phyloP scores from a whole-genome alignment of 2,888 invertebrate species.

The Cheilosia vernalis region DNA sequence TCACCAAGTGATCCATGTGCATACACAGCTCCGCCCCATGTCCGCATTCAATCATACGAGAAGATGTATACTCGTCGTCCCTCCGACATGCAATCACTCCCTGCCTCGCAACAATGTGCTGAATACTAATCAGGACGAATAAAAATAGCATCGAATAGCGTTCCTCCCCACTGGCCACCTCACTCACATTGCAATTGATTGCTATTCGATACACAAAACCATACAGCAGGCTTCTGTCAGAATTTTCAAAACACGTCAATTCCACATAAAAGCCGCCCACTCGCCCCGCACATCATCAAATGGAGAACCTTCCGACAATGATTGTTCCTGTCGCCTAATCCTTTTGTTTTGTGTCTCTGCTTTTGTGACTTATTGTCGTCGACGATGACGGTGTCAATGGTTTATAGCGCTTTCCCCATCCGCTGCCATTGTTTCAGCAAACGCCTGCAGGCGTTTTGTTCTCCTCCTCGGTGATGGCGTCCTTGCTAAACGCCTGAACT shows the following conservation, averaged over 20 bases:
- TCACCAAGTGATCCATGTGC: constrained; percentile 28
- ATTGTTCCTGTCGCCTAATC: constrained; percentile 31
- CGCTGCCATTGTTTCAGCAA: constrained; percentile 42
- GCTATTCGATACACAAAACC: constrained; percentile 27
- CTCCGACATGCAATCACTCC: constrained; percentile 49
- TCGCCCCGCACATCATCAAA: neutral
- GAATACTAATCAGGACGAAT: constrained; percentile 22
- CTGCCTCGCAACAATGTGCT: constrained; percentile 16
- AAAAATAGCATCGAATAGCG: neutral
- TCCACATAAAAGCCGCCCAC: neutral
- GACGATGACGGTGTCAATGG: constrained; percentile 46
- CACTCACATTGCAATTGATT: constrained; percentile 30
- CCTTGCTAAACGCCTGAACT: constrained; percentile 55
- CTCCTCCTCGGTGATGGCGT: constrained; percentile 24
- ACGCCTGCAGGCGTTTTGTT: constrained; percentile 49
- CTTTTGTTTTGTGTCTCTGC: constrained; percentile 34
- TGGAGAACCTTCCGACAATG: constrained; percentile 8
- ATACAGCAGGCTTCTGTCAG: constrained; percentile 7
- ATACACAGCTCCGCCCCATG: neutral
- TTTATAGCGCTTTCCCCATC: constrained; percentile 35
- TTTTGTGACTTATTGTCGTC: constrained; percentile 31
- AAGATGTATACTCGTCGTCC: neutral
- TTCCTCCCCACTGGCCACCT: neutral
- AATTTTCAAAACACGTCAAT: constrained; percentile 46
- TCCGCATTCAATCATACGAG: constrained; percentile 27